These are phyloP conservation scores for Trimorus sp. DNA, from an alignment of 2,888 invertebrate genomes.

Conservation along the genomic window DNA sequence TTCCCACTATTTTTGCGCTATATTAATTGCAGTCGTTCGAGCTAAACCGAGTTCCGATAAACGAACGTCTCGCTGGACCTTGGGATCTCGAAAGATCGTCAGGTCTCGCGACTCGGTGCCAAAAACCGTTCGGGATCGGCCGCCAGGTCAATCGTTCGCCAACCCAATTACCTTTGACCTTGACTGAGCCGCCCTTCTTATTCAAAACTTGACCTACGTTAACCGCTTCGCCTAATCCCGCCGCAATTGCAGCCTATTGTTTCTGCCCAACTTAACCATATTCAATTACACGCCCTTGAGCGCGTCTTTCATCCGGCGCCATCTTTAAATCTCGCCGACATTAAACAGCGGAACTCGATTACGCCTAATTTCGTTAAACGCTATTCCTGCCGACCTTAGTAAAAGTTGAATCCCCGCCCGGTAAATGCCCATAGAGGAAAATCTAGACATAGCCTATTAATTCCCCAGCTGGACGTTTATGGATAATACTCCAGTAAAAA, in stretches of 20 bases:
- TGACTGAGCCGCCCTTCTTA: conserved; percentile 26
- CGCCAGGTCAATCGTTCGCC: conserved; percentile 8
- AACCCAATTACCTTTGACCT: conserved; percentile 47
- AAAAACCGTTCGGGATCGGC: too few species aligned
- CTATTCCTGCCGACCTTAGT: background rate
- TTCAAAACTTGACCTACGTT: conserved; percentile 33
- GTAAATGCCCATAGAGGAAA: too few species aligned
- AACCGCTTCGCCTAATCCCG: conserved; percentile 32
- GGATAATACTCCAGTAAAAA: too few species aligned
- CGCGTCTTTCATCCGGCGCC: conserved; percentile 2
- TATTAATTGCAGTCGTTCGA: too few species aligned
- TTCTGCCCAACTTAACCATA: conserved; percentile 26
- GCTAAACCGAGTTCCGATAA: too few species aligned
- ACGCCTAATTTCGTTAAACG: background rate
- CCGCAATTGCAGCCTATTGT: conserved; percentile 38
- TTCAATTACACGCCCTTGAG: conserved; percentile 18
- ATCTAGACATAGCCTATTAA: too few species aligned
- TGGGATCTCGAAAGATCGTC: too few species aligned
- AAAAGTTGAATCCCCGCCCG: background rate
- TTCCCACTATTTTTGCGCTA: too few species aligned
- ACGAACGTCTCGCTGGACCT: too few species aligned
- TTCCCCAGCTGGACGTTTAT: too few species aligned
- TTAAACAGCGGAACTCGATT: background rate
- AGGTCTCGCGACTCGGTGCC: too few species aligned
- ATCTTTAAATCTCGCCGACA: conserved; percentile 9